These are phyloP conservation scores for Dinoponera quadriceps DNA, from an alignment of 1,140 invertebrate genomes.

Conservation along the genomic window DNA sequence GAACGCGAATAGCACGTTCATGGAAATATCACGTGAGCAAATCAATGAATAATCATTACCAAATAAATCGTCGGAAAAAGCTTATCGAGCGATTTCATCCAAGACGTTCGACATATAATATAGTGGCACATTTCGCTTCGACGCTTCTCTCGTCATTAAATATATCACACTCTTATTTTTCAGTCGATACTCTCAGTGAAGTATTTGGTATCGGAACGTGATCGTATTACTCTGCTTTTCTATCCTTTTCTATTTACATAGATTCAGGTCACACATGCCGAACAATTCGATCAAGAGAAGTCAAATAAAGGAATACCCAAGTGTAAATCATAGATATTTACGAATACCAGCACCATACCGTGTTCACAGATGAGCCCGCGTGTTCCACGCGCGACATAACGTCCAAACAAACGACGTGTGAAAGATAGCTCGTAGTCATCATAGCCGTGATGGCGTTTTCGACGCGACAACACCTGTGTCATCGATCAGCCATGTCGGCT, in stretches of 20 bases:
- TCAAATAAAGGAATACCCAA: background rate
- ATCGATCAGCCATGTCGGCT: constrained; percentile 54
- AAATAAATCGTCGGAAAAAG: constrained; percentile 18
- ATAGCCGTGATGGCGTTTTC: constrained; percentile 42
- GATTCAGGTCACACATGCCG: constrained; percentile 10
- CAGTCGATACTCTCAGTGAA: background rate
- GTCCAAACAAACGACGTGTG: constrained; percentile 30
- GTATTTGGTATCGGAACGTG: background rate
- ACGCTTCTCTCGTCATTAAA: background rate
- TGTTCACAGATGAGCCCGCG: constrained; percentile 4
- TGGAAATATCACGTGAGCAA: background rate
- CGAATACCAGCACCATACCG: constrained; percentile 17
- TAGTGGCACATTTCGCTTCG: background rate
- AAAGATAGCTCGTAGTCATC: constrained; percentile 44
- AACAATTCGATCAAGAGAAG: background rate
- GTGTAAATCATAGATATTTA: constrained; percentile 10
- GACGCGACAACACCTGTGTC: constrained; percentile 58
- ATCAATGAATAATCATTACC: constrained; percentile 24
- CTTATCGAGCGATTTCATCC: background rate
- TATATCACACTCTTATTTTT: background rate
- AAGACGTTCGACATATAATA: background rate
- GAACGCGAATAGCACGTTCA: background rate
- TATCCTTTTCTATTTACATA: constrained; percentile 11
- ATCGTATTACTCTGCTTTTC: background rate
- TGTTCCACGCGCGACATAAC: constrained; percentile 24